A percentile compares a stretch with the other conserved stretches of the same genome.
These are phyloP conservation scores for Chalcosyrphus nemorum DNA, from an alignment of 2,888 invertebrate genomes.

Conservation along the genomic window DNA sequence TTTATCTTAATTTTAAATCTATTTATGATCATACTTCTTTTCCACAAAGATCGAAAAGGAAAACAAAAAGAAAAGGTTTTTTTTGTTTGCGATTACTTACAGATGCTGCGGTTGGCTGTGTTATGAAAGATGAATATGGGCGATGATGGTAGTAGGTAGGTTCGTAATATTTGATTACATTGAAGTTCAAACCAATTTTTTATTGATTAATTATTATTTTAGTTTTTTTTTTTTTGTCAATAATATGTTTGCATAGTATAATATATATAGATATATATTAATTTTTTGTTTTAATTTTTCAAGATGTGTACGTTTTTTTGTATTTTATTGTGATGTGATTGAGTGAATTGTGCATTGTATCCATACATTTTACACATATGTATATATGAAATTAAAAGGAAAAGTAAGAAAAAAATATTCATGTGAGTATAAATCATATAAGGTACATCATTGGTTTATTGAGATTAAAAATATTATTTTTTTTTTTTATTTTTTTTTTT, in stretches of 20 bases:
- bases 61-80: constrained; percentile 15
- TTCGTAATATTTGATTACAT: constrained; percentile 36
- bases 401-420: constrained; percentile 48
- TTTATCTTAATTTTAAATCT: constrained; percentile 16
- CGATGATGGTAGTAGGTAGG: constrained; percentile 55
- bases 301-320: constrained; percentile 23
- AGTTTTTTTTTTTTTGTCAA: constrained; percentile 2
- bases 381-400: constrained; percentile 54
- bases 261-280: background rate
- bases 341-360: constrained; percentile 46
- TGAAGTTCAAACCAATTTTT: constrained; percentile 51
- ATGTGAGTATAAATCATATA: constrained; percentile 44
- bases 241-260: too few species aligned
- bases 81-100: constrained; percentile 74
- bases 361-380: constrained; percentile 39
- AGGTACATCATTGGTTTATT: background rate
- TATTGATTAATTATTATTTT: constrained; percentile 11
- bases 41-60: constrained; percentile 24
- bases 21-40: constrained; percentile 11
- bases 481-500: too few species aligned
- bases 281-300: constrained; percentile 3
- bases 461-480: background rate
- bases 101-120: constrained; percentile 76
- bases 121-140: constrained; percentile 63
- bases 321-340: constrained; percentile 34